These are phyloP conservation scores for Sebastes taczanowskii DNA, from an alignment of 2,797 vertebrate species.

Conservation along the genomic window DNA sequence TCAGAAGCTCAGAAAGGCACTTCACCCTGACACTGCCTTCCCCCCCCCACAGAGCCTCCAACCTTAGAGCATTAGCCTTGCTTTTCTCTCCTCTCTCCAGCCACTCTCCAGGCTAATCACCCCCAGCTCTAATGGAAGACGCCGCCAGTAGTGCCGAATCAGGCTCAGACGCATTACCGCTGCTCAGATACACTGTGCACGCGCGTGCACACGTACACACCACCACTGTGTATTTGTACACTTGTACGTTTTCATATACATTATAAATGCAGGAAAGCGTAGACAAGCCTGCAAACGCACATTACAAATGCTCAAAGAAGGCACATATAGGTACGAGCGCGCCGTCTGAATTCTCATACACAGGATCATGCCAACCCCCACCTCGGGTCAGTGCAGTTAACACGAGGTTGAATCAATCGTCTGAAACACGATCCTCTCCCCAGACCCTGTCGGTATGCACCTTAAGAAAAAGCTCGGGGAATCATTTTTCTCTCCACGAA, in stretches of 20 bases:
- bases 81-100: conserved; percentile 52
- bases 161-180: conserved; percentile 59
- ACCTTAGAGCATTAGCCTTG: conserved; percentile 63
- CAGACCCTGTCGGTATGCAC: neutral
- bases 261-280: conserved; percentile 9
- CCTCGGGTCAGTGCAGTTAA: conserved; percentile 14
- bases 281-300: neutral
- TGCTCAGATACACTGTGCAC: neutral
- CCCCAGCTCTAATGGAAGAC: conserved; percentile 70
- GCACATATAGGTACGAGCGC: neutral
- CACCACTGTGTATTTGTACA: neutral
- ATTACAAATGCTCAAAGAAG: neutral
- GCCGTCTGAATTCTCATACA: conserved; percentile 4
- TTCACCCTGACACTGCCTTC: conserved; percentile 1
- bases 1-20: conserved; percentile 28
- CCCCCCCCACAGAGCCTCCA: conserved; percentile 3
- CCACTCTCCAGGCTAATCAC: conserved; percentile 62
- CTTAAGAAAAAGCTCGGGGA: conserved; percentile 33
- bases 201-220: neutral
- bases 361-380: neutral
- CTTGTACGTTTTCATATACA: neutral
- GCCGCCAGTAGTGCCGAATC: conserved; percentile 49
- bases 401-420: conserved; percentile 37
- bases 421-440: conserved; percentile 45
- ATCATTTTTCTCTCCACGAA: conserved; percentile 32